A percentile compares a stretch with the other conserved stretches of the same genome.
phyloP scores from a whole-genome alignment of 1,140 invertebrate species.

The Coenobita brevimanus region DNA sequence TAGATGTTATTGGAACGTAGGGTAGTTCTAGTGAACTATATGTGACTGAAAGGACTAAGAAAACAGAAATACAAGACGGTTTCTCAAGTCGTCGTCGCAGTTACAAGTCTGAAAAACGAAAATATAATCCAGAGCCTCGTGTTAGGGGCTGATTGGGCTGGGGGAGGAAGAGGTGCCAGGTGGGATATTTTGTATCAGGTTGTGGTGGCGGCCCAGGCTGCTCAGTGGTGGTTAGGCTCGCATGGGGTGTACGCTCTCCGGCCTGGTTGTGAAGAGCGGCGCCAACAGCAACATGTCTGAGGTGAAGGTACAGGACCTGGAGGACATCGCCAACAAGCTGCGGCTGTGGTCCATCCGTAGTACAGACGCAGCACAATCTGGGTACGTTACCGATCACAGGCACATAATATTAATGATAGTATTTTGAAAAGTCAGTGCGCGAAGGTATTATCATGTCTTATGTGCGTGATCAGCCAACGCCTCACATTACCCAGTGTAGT shows the following conservation, averaged over 20 bases:
- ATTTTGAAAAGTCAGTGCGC: too few species aligned
- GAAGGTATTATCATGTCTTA: too few species aligned
- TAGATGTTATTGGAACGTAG: too few species aligned
- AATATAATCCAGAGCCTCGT: neutral
- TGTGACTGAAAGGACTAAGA: too few species aligned
- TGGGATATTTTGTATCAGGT: neutral
- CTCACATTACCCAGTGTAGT: too few species aligned
- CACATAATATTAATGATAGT: too few species aligned
- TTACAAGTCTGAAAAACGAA: too few species aligned
- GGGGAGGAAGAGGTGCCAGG: neutral
- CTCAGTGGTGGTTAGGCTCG: neutral
- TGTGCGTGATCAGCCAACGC: too few species aligned
- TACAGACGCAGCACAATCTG: slow-evolving; percentile 94
- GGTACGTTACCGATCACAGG: slow-evolving; percentile 77
- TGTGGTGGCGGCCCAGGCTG: neutral
- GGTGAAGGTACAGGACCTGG: slow-evolving; percentile 79
- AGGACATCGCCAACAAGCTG: slow-evolving; percentile 93
- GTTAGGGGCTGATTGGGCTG: neutral
- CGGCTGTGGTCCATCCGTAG: slow-evolving; percentile 91
- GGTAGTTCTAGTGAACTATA: too few species aligned
- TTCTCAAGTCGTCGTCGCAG: too few species aligned
- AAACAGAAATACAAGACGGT: too few species aligned
- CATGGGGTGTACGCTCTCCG: slow-evolving; percentile 51
- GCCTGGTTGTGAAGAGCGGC: neutral
- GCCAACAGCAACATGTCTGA: slow-evolving; percentile 36